Evolutionary conservation across 2,888 invertebrate species (phyloP).

Genomic region (Lissocephala sabroskyi): DNA sequence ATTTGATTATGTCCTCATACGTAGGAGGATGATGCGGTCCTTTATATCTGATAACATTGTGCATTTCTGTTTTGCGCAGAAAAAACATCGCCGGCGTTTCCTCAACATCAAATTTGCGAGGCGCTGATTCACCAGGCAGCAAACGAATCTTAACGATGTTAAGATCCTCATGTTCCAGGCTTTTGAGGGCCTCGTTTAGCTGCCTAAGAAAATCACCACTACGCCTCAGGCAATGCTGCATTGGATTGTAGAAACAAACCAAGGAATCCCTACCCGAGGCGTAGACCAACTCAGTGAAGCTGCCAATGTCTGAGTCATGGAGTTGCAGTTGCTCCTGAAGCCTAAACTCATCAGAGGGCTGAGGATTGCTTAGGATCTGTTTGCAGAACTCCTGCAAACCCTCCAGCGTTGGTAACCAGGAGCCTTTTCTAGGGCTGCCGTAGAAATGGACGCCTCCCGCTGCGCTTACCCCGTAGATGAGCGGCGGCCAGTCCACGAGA

Average conservation of each 20-base stretch:
- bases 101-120: conserved; percentile 26
- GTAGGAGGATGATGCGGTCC: too few species aligned
- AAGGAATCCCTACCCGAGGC: conserved; percentile 18
- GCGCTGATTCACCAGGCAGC: conserved; percentile 7
- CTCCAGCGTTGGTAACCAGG: conserved; percentile 2
- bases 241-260: conserved; percentile 24
- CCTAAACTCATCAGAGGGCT: conserved; percentile 15
- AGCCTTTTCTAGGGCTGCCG: conserved; percentile 13
- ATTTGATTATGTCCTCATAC: conserved; percentile 17
- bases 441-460: conserved; percentile 21
- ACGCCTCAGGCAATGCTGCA: neutral
- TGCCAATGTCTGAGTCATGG: conserved; percentile 23
- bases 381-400: conserved; percentile 23
- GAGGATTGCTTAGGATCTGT: too few species aligned
- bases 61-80: conserved; percentile 16
- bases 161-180: conserved; percentile 24
- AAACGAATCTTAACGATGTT: conserved; percentile 34
- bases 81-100: conserved; percentile 21
- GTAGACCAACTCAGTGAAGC: conserved; percentile 31
- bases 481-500: conserved; percentile 9
- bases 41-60: conserved; percentile 25
- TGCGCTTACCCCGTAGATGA: conserved; percentile 20
- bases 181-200: conserved; percentile 12
- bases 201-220: neutral
- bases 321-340: conserved; percentile 9